Percentiles rank a stretch among this genome's conserved stretches.
Conservation (phyloP, 2,113 vertebrate species). For the Pleuronectes platessa region DNA sequence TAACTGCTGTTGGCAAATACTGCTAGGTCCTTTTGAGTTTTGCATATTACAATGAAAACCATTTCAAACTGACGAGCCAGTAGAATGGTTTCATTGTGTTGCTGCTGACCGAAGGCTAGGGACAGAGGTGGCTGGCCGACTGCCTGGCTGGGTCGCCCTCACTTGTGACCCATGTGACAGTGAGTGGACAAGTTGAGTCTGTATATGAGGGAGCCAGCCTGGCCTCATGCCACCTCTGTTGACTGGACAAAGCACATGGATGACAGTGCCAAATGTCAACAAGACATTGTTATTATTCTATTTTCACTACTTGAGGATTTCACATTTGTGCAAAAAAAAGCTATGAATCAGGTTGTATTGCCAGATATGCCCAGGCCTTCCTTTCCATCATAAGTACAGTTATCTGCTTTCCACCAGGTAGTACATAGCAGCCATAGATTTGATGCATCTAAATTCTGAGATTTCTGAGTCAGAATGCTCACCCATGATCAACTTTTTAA, state of each 20-base stretch:
- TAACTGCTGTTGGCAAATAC: slow-evolving; percentile 11
- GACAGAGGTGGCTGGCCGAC: slow-evolving; percentile 53
- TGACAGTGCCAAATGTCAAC: slow-evolving; percentile 42
- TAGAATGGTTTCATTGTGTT: slow-evolving; percentile 64
- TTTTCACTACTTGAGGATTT: slow-evolving; percentile 6
- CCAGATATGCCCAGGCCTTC: background rate
- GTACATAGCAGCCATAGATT: background rate
- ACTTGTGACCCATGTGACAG: slow-evolving; percentile 69
- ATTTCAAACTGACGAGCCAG: slow-evolving; percentile 20
- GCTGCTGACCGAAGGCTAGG: slow-evolving; percentile 35
- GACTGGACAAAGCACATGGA: slow-evolving; percentile 29
- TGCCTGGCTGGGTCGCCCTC: slow-evolving; percentile 48
- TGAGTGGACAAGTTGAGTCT: slow-evolving; percentile 48
- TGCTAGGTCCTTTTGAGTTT: slow-evolving; percentile 18
- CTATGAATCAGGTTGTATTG: background rate
- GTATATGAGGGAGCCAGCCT: slow-evolving; percentile 50
- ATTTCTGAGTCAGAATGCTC: background rate
- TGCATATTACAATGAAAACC: slow-evolving; percentile 36
- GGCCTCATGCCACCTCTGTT: slow-evolving; percentile 41
- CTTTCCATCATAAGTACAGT: slow-evolving; percentile 12
- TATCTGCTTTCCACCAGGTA: slow-evolving; percentile 1
- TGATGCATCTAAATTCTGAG: background rate
- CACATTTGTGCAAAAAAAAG: background rate
- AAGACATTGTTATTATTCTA: slow-evolving; percentile 21
- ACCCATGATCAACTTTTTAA: background rate